phyloP scores from a whole-genome alignment of 2,113 vertebrate genomes.

The Petaurus breviceps region DNA sequence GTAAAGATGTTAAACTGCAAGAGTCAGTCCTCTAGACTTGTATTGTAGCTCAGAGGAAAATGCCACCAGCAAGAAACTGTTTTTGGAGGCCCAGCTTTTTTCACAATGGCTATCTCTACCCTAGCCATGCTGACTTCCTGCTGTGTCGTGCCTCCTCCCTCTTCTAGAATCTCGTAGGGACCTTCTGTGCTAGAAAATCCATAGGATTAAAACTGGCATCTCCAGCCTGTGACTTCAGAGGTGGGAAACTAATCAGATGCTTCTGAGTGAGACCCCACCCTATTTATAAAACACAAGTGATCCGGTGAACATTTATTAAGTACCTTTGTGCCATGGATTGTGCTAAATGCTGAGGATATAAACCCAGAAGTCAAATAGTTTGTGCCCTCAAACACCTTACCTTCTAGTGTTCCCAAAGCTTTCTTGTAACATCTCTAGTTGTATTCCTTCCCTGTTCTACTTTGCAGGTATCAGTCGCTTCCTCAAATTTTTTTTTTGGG shows the following conservation, averaged over 20 bases:
- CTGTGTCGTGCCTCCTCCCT: neutral
- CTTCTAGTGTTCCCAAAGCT: neutral
- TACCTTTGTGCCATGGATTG: neutral
- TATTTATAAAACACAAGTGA: neutral
- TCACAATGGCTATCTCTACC: neutral
- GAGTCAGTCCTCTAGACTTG: neutral
- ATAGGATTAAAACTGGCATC: neutral
- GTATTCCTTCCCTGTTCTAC: neutral
- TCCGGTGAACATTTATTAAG: neutral
- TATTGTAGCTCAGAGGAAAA: neutral
- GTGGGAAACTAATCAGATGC: neutral
- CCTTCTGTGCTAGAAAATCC: neutral
- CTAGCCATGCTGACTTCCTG: neutral
- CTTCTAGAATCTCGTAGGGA: neutral
- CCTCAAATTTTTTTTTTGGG: neutral
- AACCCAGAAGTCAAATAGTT: neutral
- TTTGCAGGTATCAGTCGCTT: neutral
- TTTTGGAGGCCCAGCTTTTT: neutral
- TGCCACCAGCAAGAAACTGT: neutral
- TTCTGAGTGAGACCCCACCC: neutral
- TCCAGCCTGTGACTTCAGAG: neutral
- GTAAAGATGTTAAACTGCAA: neutral
- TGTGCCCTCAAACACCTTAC: neutral
- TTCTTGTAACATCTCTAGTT: neutral
- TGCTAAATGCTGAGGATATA: neutral